phyloP scores from a whole-genome alignment of 2,797 vertebrate species.

The Hozukius guyotensis region DNA sequence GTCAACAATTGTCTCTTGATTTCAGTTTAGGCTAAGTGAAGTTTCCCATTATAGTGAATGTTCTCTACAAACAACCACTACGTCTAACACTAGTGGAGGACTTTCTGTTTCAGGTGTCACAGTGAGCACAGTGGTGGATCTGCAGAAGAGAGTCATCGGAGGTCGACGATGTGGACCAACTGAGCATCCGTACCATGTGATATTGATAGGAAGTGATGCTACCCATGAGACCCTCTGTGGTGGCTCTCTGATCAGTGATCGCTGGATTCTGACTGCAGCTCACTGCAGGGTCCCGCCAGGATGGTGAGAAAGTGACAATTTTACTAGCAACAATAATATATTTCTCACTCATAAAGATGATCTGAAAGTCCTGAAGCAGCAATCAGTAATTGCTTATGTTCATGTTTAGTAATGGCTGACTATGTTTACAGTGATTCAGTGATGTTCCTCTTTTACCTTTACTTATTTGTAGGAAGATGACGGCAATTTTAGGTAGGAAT shows the following conservation, averaged over 20 bases:
- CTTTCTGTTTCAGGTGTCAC: conserved; percentile 1
- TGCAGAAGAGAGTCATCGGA: conserved; percentile 11
- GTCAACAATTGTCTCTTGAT: too few species aligned
- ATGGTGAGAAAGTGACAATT: too few species aligned
- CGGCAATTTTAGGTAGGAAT: background rate
- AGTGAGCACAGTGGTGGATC: background rate
- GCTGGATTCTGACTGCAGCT: conserved; percentile 10
- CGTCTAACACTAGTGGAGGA: background rate
- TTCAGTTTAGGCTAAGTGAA: too few species aligned
- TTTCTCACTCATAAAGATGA: too few species aligned
- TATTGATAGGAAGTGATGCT: too few species aligned
- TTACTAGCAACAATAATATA: too few species aligned
- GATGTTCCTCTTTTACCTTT: background rate
- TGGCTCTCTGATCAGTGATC: background rate
- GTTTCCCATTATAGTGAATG: background rate
- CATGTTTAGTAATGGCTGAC: background rate
- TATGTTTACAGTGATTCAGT: background rate
- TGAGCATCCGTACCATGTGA: background rate
- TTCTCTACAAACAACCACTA: background rate
- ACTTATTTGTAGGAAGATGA: background rate
- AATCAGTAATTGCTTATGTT: background rate
- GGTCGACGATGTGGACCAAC: rapidly evolving
- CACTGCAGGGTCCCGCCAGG: background rate
- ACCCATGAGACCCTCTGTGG: background rate
- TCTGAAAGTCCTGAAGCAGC: background rate